Conservation (phyloP, 2,113 vertebrate genomes). For the Australoheros scitulus region DNA sequence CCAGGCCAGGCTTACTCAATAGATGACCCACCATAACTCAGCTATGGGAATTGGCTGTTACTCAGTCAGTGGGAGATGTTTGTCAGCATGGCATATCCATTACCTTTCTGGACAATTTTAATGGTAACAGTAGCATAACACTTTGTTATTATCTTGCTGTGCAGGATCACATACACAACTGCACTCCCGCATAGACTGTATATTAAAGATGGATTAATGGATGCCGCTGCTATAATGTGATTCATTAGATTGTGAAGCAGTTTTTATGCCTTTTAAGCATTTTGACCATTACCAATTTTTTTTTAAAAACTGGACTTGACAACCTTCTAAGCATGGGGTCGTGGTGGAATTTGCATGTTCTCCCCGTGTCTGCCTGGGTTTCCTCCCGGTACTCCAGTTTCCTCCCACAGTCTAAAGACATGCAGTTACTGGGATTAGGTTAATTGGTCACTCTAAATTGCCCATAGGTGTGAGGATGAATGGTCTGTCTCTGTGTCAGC, state of each 20-base stretch:
- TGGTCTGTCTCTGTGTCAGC: too few relatives aligned
- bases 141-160: slow-evolving; percentile 9
- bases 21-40: background rate
- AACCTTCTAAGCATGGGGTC: too few relatives aligned
- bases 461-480: too few relatives aligned
- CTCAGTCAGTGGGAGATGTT: slow-evolving; percentile 24
- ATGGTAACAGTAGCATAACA: slow-evolving; percentile 28
- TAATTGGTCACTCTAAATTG: too few relatives aligned
- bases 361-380: too few relatives aligned
- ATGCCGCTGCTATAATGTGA: background rate
- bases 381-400: too few relatives aligned
- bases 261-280: background rate
- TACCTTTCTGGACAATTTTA: slow-evolving; percentile 23
- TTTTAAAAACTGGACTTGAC: background rate
- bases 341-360: too few relatives aligned
- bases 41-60: slow-evolving; percentile 3
- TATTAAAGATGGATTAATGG: background rate
- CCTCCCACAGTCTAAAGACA: too few relatives aligned
- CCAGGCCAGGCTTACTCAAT: background rate
- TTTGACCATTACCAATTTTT: background rate
- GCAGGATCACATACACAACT: background rate
- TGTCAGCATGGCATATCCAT: slow-evolving; percentile 1
- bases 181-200: background rate
- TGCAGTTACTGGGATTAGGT: too few relatives aligned
- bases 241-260: background rate